phyloP scores from a whole-genome alignment of 2,113 vertebrate species.

The Salvelinus alpinus region DNA sequence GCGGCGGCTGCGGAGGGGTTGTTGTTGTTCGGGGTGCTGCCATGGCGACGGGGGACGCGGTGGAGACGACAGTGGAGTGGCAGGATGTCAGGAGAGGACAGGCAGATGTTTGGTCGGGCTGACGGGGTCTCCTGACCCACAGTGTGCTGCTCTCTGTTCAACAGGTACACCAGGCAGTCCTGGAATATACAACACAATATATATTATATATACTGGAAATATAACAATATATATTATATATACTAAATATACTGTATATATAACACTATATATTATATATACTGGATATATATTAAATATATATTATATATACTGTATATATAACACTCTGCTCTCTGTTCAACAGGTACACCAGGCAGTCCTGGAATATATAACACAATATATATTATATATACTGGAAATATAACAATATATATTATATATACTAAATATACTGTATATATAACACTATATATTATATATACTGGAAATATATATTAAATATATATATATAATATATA shows the following conservation, averaged over 20 bases:
- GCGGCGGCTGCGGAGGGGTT: constrained; percentile 14
- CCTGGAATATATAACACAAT: constrained; percentile 49
- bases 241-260: too few species aligned
- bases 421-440: background rate
- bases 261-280: too few species aligned
- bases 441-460: too few species aligned
- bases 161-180: constrained; percentile 86
- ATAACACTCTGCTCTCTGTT: constrained; percentile 87
- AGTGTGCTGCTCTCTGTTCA: constrained; percentile 89
- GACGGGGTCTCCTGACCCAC: constrained; percentile 91
- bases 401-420: background rate
- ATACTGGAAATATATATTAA: too few species aligned
- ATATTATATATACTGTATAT: too few species aligned
- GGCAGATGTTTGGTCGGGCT: constrained; percentile 91
- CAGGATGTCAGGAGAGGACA: constrained; percentile 90
- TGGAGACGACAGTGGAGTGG: constrained; percentile 87
- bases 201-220: too few species aligned
- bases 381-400: background rate
- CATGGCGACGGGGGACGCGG: constrained; percentile 55
- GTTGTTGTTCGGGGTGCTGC: constrained; percentile 4
- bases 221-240: too few species aligned
- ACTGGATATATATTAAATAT: too few species aligned
- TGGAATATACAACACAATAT: constrained; percentile 48
- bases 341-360: constrained; percentile 89
- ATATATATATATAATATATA: too few species aligned